Evolutionary conservation across 2,797 vertebrate species (phyloP), one percentile per base, ranked within the genome.

Genomic region (Tympanoctomys barrerae): DNA sequence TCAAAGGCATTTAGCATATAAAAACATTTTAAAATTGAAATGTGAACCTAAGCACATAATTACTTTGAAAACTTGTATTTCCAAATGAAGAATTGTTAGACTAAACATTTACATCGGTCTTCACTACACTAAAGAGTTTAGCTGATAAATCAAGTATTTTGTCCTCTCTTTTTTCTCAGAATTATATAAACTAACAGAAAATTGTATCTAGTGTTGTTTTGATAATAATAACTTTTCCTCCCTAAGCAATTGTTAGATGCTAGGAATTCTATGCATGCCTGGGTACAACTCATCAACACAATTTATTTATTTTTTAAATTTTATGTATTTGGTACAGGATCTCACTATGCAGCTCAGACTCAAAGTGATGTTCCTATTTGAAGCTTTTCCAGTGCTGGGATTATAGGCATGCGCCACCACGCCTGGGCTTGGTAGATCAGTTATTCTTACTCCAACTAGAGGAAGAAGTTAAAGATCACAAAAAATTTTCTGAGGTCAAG

Each of bases 51-150:
- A 81, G 21, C 28, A 73, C 31, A 64, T 68, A 12, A 91, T 80
- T 71, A 91, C 52, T 90, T 96, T 94, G 49, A 90, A 93, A 88
- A 66, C 31, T 79, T 90, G 11, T 88, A 70, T 93, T 91, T 94
- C 11, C 77, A 62, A 0, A 54, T 73, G 73, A 92, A 96, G 36
- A 12, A 66, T 49, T 52, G 0, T 52, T 79, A 33, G 18, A 49
- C 61, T 90, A 75, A 88, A 61, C 2, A 57, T 87, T 93, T 85
- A 91, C 28, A 85, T 94, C 77, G 24, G 2, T 71, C 3, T 89
- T 61, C 22, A 84, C 36, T 46, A 95, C 86, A 82, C 11, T 5
- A 33, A 49, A 84, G 39, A 87, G 33, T 71, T 91, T 73, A 85
- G 14, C 42, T 86, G 36, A 77, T 87, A 84, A 91, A 61, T 91